These are phyloP conservation scores for Xiphophorus couchianus DNA, from an alignment of 2,113 vertebrate genomes.

Conservation along the genomic window DNA sequence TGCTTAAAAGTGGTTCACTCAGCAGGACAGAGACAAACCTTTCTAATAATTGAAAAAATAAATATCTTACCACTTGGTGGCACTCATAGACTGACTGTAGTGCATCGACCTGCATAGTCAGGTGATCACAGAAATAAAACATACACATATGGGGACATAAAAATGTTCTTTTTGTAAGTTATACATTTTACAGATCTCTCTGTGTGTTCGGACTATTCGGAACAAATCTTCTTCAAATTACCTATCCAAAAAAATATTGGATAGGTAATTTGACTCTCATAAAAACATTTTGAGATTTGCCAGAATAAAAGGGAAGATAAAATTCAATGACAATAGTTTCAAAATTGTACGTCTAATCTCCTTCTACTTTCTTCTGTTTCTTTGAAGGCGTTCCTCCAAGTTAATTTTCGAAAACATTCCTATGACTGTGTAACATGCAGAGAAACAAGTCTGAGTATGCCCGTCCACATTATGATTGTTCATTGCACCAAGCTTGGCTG, in stretches of 20 bases:
- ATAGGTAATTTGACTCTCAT: too few relatives aligned
- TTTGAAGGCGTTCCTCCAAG: too few relatives aligned
- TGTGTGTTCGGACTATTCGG: too few relatives aligned
- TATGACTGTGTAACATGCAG: not conserved
- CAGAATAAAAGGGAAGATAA: too few relatives aligned
- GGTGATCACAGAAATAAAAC: not conserved
- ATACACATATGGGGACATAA: not conserved
- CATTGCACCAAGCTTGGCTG: conserved; percentile 18
- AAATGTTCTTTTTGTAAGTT: not conserved
- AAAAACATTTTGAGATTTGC: too few relatives aligned
- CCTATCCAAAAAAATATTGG: too few relatives aligned
- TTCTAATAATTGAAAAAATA: not conserved
- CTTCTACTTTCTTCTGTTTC: not conserved
- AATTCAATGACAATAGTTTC: not conserved
- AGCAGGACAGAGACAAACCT: not conserved
- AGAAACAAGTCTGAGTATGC: conserved; percentile 77
- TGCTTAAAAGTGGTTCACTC: not conserved
- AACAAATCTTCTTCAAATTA: too few relatives aligned
- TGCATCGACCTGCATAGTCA: not conserved
- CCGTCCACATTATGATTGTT: conserved; percentile 31
- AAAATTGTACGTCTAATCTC: not conserved
- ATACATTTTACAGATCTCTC: not conserved
- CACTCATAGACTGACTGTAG: not conserved
- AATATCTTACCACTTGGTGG: not conserved
- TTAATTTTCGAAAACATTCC: not conserved